Base-by-base conservation (phyloP, 2,113 vertebrate genomes). In the Xenotilapia longispinis region DNA sequence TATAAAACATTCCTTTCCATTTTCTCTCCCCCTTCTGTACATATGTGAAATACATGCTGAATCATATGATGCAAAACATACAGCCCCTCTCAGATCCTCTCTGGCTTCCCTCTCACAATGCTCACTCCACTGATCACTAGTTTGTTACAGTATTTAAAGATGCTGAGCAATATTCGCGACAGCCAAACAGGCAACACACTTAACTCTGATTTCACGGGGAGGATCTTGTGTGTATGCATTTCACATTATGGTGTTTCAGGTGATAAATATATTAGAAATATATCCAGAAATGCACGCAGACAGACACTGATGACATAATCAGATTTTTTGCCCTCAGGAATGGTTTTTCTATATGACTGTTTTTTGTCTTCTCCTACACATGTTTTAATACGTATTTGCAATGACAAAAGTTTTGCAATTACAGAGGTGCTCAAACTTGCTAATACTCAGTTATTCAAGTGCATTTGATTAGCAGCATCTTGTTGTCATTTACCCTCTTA, bases 121-220 rank as follows among this genome's bases (percentile, higher is more conserved):
- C 60, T 54, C 38, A 49, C 51, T 84, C 51, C 73, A 60, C n/a
- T 81, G 82, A 90, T 88, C 60, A 15, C 23, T 38, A 6, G 47
- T 80, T 88, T 86, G 36, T 68, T 82, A 65, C 47, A 42, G 81
- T 80, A 92, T 87, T 89, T 92, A 57, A 13, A n/a, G 60, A 31
- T 49, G 17, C 38, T 17, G 42, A 21, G 75, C 78, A 91, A 89
- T 87, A 85, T 85, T 60, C 2, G 1, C 65, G 9, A 86, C 17
- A 84, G 5, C 68, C 19, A 80, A 10, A 55, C 80, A 73, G 8
- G 31, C 53, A 83, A 75, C 31, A 40, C 28, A 9, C 51, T 36
- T 49, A 9, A 79, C 12, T 83, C 26, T 53, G 60, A 82, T 36
- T 73, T 75, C 31, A 80, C 4, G 5, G 5, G 12, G 19, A 81